Evolutionary conservation across 2,888 invertebrate genomes (phyloP).

Genomic region (Sycophila texana): DNA sequence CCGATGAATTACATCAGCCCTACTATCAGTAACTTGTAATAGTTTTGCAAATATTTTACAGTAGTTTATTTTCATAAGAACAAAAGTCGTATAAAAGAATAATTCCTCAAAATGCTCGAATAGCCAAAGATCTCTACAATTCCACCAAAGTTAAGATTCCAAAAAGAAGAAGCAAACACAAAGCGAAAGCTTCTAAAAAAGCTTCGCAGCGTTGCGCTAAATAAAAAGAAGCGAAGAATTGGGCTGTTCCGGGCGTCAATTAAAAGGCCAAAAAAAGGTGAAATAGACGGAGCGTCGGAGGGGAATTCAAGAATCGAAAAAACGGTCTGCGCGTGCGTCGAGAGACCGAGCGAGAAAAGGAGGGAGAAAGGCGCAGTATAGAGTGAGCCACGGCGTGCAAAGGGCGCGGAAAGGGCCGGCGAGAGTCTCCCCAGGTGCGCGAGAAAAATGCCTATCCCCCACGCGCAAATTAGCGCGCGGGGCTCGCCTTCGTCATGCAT

Average conservation of each 20-base stretch:
- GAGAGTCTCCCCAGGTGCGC: not conserved
- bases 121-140: too few species aligned
- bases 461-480: constrained; percentile 40
- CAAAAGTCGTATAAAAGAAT: too few species aligned
- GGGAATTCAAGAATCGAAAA: constrained; percentile 30
- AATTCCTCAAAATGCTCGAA: too few species aligned
- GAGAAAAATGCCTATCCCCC: constrained; percentile 47
- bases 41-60: too few species aligned
- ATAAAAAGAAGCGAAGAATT: constrained; percentile 2
- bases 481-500: constrained; percentile 33
- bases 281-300: constrained; percentile 1
- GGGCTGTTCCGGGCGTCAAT: constrained; percentile 15
- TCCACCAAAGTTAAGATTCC: too few species aligned
- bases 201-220: too few species aligned
- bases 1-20: too few species aligned
- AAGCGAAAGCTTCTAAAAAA: too few species aligned
- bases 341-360: not conserved
- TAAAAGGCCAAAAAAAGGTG: constrained; percentile 13
- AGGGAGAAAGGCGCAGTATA: not conserved
- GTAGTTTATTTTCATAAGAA: too few species aligned
- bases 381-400: not conserved
- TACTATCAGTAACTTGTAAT: too few species aligned
- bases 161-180: too few species aligned
- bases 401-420: not conserved
- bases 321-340: not conserved